phyloP scores from a whole-genome alignment of 2,888 invertebrate genomes.

The Eurytoma adleriae region DNA sequence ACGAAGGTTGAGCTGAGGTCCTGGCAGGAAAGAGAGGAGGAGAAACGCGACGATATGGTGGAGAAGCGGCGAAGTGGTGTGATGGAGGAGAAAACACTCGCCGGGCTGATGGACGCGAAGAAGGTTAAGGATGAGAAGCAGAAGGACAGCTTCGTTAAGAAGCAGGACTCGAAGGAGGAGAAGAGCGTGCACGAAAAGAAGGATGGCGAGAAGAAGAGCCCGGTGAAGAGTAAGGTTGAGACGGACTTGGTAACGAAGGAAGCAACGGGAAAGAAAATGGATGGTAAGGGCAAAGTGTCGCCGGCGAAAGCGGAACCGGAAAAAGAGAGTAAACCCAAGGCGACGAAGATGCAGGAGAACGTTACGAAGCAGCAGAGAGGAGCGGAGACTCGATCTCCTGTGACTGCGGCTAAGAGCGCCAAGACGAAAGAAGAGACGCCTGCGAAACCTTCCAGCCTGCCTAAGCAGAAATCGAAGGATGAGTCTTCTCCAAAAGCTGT shows the following conservation, averaged over 20 bases:
- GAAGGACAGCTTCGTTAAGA: constrained; percentile 27
- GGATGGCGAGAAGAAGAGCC: constrained; percentile 36
- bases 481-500: constrained; percentile 55
- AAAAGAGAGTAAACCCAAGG: constrained; percentile 68
- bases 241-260: constrained; percentile 23
- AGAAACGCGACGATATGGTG: constrained; percentile 34
- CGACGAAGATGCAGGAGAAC: constrained; percentile 63
- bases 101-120: constrained; percentile 18
- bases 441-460: constrained; percentile 54
- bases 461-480: constrained; percentile 67
- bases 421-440: constrained; percentile 57
- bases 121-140: constrained; percentile 35
- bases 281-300: constrained; percentile 32
- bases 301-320: constrained; percentile 64
- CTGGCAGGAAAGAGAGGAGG: constrained; percentile 41
- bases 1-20: constrained; percentile 43
- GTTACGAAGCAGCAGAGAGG: constrained; percentile 49
- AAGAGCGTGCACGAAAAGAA: constrained; percentile 16
- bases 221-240: constrained; percentile 33
- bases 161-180: constrained; percentile 6
- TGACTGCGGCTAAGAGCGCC: constrained; percentile 2
- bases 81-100: constrained; percentile 40
- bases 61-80: constrained; percentile 30
- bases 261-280: constrained; percentile 9
- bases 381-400: constrained; percentile 31